Evolutionary conservation across 64 coral and sea anemone genomes (phyloP), one percentile per base, ranked within the genome.

Genomic region (Acropora tenuis): DNA sequence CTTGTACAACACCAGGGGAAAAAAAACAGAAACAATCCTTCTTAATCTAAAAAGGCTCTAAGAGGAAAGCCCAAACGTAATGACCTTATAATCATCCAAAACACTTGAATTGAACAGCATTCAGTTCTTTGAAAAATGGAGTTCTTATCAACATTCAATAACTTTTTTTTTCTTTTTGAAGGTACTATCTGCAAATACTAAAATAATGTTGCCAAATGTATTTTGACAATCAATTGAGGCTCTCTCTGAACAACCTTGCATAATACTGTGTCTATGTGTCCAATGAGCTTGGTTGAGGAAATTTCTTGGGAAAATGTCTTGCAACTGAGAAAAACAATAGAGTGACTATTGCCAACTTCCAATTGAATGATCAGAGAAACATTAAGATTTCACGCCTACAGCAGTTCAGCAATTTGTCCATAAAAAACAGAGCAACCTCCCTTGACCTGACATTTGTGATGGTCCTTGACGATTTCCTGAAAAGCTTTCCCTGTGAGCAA

Each of bases 141-240:
- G 10, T 63, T 47, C 75, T 17, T 48, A 13, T 77, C 3, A 42
- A 77, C 8, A 48, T 41, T 17, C 47, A 48, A 48, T 16, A 44
- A 5, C 10, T 30, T 30, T 30, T 30, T 30, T 30, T 30, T 30
- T 30, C 30, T 30, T 30, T 30, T 30, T 30, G 30, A 30, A 30
- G 30, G 30, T 30, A 30, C 30, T 30, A 30, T 30, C 30, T 30
- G 30, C 43, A 46, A 41, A 18, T 41, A 41, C 59, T n/a, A 80
- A 80, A 80, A 84, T 47, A 84, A 47, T 71, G 65, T 85, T 63
- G 45, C 82, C 61, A 85, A 85, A 85, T 61, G 68, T 85, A 68
- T 85, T 84, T 67, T 18, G 10, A 6, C 43, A 10, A 16, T 17
- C 44, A 45, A 6, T 5, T 12, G 57, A 1, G 52, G 20, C 11